Conservation (phyloP, 1,140 invertebrate species). For the Aphis craccivora region DNA sequence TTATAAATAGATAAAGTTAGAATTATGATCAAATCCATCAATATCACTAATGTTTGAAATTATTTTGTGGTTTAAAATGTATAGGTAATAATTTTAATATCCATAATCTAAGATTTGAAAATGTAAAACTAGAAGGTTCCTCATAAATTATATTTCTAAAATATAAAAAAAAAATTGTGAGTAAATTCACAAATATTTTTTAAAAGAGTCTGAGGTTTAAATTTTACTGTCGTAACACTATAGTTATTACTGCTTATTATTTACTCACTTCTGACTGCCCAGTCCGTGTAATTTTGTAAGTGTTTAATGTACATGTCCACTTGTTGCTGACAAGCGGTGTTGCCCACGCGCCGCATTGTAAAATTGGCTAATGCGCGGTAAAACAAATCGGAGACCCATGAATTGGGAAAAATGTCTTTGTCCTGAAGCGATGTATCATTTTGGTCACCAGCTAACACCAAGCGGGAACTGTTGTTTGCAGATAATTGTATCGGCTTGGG, state of each 20-base stretch:
- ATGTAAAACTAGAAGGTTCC: no score
- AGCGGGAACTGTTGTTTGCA: not conserved
- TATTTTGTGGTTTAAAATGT: no score
- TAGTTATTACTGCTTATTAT: not conserved
- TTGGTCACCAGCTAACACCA: not conserved
- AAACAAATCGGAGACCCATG: not conserved
- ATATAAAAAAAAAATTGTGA: no score
- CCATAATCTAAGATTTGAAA: no score
- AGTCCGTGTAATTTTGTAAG: not conserved
- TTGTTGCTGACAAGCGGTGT: not conserved
- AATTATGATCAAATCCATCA: no score
- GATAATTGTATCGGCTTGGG: not conserved
- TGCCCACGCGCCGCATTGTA: not conserved
- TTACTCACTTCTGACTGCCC: conserved; percentile 28
- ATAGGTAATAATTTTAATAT: no score
- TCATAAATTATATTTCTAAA: no score
- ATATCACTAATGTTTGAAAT: no score
- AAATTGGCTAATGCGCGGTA: not conserved
- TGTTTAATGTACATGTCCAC: not conserved
- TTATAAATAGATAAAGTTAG: no score
- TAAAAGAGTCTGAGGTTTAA: no score
- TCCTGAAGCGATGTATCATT: not conserved
- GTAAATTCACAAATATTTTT: no score
- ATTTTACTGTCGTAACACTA: no score
- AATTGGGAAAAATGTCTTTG: not conserved